Evolutionary conservation across 1,140 invertebrate species (phyloP), one percentile per base, ranked within the genome.

Genomic region (Phortica variegata): DNA sequence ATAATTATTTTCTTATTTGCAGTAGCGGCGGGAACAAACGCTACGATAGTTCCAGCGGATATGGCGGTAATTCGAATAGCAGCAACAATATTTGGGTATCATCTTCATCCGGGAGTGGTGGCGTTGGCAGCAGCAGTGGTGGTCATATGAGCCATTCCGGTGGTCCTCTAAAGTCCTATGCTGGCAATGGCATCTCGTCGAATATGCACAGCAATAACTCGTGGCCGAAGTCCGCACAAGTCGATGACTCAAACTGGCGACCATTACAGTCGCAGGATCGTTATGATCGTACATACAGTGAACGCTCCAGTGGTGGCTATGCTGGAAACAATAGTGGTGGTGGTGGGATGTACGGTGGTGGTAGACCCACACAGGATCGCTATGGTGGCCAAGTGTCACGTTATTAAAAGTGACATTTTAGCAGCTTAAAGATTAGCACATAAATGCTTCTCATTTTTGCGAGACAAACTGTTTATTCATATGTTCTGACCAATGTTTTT

Each of bases 251-350:
- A 43, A 50, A 46, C 43, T 73, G 73, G 68, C 66, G 73, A 6
- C 56, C 56, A 4, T 47, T 72, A 37, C 55, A 56, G 23, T 42
- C 59, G 7, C 68, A 71, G 37, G 61, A 65, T 15, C 70, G 73
- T 10, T 76, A 73, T 21, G 73, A 76, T 51, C 66, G 73, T 20
- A 61, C 58, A 9, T 76, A 73, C 37, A 76, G 72, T 49, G 73
- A 76, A 46, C 68, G 73, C 10, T 62, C 66, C 2, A 17, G 40
- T 26, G 55, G 61, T 31, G 65, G 70, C 32, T 68, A 68, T 34
- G 61, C 73, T 31, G 29, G 46, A 21, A 60, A 61, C 33, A 56
- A 58, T 26, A 57, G 57, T 18, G 44, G 56, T 5, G 50, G 52
- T 2, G 54, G 60, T 2, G 63, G 63, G 29, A 65, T 72, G 58